Conservation (phyloP, 2,113 vertebrate genomes). For the Cichladusa arquata region DNA sequence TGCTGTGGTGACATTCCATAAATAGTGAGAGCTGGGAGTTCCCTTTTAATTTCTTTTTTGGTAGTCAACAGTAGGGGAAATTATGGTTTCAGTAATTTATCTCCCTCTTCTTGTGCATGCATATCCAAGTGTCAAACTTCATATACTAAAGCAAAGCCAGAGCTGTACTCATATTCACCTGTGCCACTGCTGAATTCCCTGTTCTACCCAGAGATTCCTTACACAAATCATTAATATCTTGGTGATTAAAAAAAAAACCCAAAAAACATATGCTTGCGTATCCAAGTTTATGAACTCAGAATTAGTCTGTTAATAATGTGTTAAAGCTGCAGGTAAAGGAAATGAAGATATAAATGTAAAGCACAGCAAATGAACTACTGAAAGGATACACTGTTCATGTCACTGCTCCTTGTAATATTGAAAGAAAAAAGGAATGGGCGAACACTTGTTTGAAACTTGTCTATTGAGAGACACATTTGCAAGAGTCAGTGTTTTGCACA, state of each 20-base stretch:
- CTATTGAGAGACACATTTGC: not conserved
- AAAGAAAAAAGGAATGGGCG: fast-evolving
- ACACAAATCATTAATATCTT: not conserved
- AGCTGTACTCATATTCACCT: not conserved
- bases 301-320: not conserved
- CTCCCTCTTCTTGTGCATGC: not conserved
- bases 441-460: not conserved
- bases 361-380: not conserved
- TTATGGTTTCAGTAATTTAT: not conserved
- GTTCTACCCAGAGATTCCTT: not conserved
- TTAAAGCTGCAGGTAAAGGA: not conserved
- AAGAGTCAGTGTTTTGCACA: not conserved
- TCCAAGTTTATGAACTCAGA: not conserved
- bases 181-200: not conserved
- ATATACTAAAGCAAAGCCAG: not conserved
- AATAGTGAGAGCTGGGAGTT: not conserved
- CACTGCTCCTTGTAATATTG: not conserved
- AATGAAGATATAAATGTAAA: not conserved
- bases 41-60: not conserved
- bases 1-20: not conserved
- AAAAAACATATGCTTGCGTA: not conserved
- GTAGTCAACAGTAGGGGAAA: not conserved
- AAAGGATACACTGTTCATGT: not conserved
- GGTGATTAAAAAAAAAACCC: not conserved
- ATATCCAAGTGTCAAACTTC: not conserved